phyloP scores from a whole-genome alignment of 2,113 vertebrate genomes.

The Oryctolagus cuniculus region mOryCun1.1 NC_091437.1:2792001-2792500 shows the following conservation, averaged over 20 bases:
- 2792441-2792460: conserved; percentile 29
- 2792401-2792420: conserved; percentile 33
- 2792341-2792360: conserved; percentile 24
- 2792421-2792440: neutral
- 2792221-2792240: too few species aligned
- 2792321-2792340: conserved; percentile 8
- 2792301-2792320: conserved; percentile 72
- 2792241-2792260: too few species aligned
- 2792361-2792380: neutral
- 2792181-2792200: too few species aligned
- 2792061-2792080: conserved; percentile 58
- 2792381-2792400: neutral
- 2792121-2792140: too few species aligned
- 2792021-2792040: conserved; percentile 87
- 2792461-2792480: conserved; percentile 55
- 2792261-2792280: too few species aligned
- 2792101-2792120: neutral
- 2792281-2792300: too few species aligned
- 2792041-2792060: conserved; percentile 84
- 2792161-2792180: too few species aligned
- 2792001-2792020: conserved; percentile 81
- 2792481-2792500: conserved; percentile 71
- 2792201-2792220: too few species aligned
- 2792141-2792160: too few species aligned
- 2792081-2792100: conserved; percentile 76